Evolutionary conservation across 2,113 vertebrate genomes (phyloP), one percentile per base, ranked within the genome.

Genomic region (Bubalus kerabau): DNA sequence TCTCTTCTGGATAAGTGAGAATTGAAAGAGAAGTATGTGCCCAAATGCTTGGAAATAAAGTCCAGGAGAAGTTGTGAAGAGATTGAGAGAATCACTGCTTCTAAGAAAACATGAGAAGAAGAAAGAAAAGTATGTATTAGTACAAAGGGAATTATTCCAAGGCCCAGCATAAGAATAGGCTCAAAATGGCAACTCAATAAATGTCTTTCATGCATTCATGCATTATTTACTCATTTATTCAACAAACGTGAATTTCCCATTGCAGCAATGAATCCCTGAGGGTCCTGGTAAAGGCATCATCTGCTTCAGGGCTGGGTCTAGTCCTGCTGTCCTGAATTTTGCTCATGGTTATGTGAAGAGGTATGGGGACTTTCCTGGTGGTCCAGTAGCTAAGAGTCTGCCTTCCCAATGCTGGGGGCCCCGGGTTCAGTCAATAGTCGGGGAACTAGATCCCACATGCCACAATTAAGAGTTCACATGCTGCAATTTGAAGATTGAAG

Each of bases 41-140:
- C 46, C 60, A 94, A 91, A 88, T 57, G n/a, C 62, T 90, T 95
- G 32, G 87, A 96, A 97, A 90, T 94, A 92, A 98, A 94, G 30
- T 90, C 52, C 95, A 26, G 76, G 40, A 91, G 89, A 93, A 46
- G 10, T 36, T n/a, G 12, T 71, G 17, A 94, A 62, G 54, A 88
- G 76, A 91, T 56, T 71, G 4, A n/a, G 16, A 16, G 26, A 96
- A 82, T 88, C 17, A 36, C 13, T 17, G 11, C 17, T 57, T 46
- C 23, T 5, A 46, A 91, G 40, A 88, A 94, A 95, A 54, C 7
- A 19, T 32, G 40, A 94, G 10, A 87, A 50, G 76, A 88, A 59
- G 14, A 71, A 64, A 52, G 7, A 82, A 92, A 52, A 76, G 17
- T 6, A 87, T 46, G 5, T 24, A 43, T 64, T 60, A 86, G 93